phyloP scores from a whole-genome alignment of 2,888 invertebrate species.

The Luffia ferchaultella region DNA sequence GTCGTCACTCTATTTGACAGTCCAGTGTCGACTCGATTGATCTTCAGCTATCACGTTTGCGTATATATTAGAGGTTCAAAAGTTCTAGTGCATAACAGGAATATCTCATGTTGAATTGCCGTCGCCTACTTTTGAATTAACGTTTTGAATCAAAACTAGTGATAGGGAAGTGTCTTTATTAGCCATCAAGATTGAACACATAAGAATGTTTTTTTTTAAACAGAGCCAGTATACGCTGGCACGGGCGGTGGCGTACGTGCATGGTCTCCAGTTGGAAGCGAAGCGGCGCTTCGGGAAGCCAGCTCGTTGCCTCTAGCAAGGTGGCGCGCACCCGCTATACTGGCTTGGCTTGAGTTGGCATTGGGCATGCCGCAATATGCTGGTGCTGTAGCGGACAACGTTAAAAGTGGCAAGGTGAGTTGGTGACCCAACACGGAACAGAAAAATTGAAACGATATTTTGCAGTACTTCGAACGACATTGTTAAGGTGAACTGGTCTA shows the following conservation, averaged over 20 bases:
- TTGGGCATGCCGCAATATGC: constrained; percentile 96
- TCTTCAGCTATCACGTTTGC: no score
- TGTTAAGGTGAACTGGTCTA: no score
- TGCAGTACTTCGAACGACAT: no score
- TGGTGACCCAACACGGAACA: no score
- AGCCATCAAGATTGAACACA: neutral
- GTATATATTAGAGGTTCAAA: no score
- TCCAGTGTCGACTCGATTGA: no score
- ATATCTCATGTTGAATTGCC: no score
- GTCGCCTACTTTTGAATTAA: no score
- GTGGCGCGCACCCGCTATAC: constrained; percentile 92
- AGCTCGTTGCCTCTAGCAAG: constrained; percentile 85
- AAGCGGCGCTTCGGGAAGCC: constrained; percentile 85
- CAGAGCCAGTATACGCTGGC: constrained; percentile 59
- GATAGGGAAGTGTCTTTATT: neutral
- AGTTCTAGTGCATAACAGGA: no score
- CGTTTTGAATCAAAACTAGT: no score
- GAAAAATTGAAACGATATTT: no score
- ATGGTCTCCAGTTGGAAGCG: constrained; percentile 76
- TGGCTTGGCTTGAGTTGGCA: constrained; percentile 94
- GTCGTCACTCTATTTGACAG: no score
- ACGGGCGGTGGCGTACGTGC: constrained; percentile 61
- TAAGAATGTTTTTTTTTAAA: neutral
- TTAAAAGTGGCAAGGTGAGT: constrained; percentile 91
- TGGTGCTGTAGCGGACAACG: constrained; percentile 88